Percentiles rank a stretch among this genome's conserved stretches.
These are phyloP conservation scores for Iselma pallidipennis DNA, from an alignment of 2,888 invertebrate genomes.

Conservation along the genomic window DNA sequence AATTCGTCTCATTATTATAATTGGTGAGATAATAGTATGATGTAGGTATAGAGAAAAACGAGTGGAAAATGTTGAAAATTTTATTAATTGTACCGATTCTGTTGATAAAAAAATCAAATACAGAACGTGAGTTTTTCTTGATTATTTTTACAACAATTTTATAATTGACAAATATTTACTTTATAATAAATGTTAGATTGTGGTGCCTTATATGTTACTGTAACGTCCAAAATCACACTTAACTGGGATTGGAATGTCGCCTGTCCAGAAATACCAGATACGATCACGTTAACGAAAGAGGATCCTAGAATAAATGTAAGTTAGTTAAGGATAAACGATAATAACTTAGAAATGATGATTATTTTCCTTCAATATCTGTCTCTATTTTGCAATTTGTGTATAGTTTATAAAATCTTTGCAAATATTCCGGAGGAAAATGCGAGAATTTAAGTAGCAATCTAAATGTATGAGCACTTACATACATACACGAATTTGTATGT, in stretches of 20 bases:
- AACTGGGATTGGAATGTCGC: conserved; percentile 55
- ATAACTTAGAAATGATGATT: neutral
- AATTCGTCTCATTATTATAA: no score
- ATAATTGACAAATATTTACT: neutral
- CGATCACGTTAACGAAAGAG: conserved; percentile 39
- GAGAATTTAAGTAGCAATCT: no score
- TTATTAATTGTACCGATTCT: neutral
- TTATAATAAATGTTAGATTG: conserved; percentile 24
- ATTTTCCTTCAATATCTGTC: no score
- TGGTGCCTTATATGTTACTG: conserved; percentile 53
- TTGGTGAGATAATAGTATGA: neutral
- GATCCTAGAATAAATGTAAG: conserved; percentile 39
- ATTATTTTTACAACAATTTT: neutral
- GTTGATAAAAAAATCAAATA: neutral
- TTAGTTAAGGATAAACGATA: neutral
- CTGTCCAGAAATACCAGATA: conserved; percentile 43
- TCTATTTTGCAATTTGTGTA: no score
- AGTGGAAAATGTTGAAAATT: neutral
- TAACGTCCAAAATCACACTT: conserved; percentile 50
- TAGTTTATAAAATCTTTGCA: no score
- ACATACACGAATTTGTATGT: no score
- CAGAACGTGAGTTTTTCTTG: neutral
- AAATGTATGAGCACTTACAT: no score
- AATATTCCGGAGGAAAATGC: no score
- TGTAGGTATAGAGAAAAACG: neutral